A percentile compares a stretch with the other conserved stretches of the same genome.
Conservation (phyloP, 2,797 vertebrate genomes). For the Chelmon rostratus region DNA sequence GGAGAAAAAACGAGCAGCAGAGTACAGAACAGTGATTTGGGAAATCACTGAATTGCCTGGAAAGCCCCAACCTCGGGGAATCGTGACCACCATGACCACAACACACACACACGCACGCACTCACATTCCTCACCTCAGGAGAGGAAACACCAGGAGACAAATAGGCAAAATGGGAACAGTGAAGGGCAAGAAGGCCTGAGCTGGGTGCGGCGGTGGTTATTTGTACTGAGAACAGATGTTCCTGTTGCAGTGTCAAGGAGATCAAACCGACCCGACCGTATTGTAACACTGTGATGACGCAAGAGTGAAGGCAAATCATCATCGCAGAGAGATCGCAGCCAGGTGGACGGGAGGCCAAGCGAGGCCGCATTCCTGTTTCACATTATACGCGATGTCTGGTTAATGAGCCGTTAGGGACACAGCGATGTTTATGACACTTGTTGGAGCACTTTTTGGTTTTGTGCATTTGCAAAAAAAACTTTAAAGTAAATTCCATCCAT, state of each 20-base stretch:
- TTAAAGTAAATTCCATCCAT: neutral
- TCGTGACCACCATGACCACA: neutral
- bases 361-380: constrained; percentile 5
- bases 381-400: neutral
- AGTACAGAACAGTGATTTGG: constrained; percentile 28
- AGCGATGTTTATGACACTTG: neutral
- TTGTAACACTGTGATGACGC: neutral
- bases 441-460: neutral
- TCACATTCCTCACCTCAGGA: constrained; percentile 48
- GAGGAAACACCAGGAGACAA: constrained; percentile 27
- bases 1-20: constrained; percentile 17
- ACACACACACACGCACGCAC: constrained; percentile 6
- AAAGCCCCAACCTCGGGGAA: constrained; percentile 51
- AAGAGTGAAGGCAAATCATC: neutral
- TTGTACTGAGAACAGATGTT: constrained; percentile 58
- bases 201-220: neutral
- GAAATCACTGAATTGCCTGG: constrained; percentile 39
- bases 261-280: constrained; percentile 5
- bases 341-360: constrained; percentile 9
- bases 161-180: constrained; percentile 21
- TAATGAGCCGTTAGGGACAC: neutral
- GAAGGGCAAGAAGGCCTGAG: neutral
- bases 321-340: neutral
- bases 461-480: neutral
- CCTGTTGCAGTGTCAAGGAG: constrained; percentile 6